Evolutionary conservation across 2,113 vertebrate genomes (phyloP).

Genomic region (Dipodomys merriami): DNA sequence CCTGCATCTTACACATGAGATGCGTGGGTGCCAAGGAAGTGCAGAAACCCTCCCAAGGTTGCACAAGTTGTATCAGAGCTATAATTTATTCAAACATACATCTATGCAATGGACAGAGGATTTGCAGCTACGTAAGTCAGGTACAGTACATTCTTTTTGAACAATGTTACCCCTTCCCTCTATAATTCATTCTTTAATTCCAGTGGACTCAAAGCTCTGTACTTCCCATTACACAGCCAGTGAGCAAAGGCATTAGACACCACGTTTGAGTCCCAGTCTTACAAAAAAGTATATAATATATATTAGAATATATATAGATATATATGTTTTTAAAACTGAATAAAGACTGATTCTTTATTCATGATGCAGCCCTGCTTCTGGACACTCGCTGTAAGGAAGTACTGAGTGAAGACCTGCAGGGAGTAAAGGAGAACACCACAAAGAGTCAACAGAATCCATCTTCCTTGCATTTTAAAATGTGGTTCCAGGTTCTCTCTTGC

Average conservation of each 20-base stretch:
- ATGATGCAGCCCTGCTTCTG: background rate
- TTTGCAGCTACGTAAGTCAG: no score
- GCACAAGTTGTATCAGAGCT: no score
- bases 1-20: background rate
- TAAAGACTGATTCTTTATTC: background rate
- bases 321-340: background rate
- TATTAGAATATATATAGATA: no score
- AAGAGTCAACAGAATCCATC: no score
- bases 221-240: background rate
- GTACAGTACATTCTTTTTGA: no score
- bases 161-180: no score
- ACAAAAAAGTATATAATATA: no score
- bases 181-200: background rate
- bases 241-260: no score
- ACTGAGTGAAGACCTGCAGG: background rate
- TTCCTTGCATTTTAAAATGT: background rate
- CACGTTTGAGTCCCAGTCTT: no score
- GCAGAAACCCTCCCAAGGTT: accelerated
- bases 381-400: background rate
- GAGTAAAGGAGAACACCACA: no score
- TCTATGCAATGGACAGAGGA: no score
- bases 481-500: background rate
- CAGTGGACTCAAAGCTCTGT: background rate
- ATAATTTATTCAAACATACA: no score
- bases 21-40: background rate